phyloP scores from a whole-genome alignment of 2,888 invertebrate species.

The Mantis religiosa region DNA sequence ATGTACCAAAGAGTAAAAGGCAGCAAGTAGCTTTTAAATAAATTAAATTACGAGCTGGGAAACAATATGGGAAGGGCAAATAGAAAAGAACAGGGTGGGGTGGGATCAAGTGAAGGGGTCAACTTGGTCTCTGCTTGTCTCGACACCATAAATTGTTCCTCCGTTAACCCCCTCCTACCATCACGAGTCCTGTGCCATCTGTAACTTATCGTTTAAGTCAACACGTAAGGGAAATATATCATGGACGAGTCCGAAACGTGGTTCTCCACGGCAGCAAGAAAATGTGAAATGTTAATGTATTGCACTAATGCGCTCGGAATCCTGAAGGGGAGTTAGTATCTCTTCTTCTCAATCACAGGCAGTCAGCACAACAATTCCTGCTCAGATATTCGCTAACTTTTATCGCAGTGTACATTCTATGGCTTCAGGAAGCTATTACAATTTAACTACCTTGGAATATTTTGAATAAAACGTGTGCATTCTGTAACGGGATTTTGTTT shows the following conservation, averaged over 20 bases:
- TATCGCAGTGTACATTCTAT: too few species aligned
- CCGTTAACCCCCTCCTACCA: neutral
- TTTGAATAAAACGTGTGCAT: too few species aligned
- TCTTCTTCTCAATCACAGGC: neutral
- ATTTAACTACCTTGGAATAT: too few species aligned
- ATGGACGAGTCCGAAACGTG: neutral
- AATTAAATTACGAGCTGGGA: neutral
- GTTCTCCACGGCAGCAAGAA: neutral
- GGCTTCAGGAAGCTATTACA: too few species aligned
- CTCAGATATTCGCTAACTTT: neutral
- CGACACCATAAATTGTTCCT: neutral
- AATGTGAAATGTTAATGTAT: neutral
- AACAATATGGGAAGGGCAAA: neutral
- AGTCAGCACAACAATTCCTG: neutral
- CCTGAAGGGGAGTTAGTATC: neutral
- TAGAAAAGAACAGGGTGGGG: neutral
- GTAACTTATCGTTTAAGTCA: neutral
- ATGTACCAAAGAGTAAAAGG: neutral
- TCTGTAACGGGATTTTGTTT: too few species aligned
- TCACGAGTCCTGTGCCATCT: neutral
- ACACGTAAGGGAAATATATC: neutral
- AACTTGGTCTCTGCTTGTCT: neutral
- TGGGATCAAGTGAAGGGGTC: neutral
- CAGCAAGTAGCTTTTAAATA: neutral
- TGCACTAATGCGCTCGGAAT: neutral